Evolutionary conservation across 2,797 vertebrate species (phyloP).

Genomic region (Rachycentron canadum): DNA sequence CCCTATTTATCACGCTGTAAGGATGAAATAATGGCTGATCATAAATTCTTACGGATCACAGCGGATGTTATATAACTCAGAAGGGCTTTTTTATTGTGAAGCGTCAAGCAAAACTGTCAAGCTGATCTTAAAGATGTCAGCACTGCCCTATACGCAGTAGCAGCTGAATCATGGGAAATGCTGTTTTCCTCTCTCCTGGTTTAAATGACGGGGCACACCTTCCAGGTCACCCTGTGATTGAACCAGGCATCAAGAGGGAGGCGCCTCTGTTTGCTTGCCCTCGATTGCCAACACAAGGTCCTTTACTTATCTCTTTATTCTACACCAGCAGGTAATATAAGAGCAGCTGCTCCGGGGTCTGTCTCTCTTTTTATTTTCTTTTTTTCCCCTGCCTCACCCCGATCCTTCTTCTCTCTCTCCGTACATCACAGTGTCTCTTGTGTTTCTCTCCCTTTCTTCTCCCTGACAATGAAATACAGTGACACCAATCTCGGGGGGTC

Average conservation of each 20-base stretch:
- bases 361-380: constrained; percentile 41
- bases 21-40: constrained; percentile 65
- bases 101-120: constrained; percentile 56
- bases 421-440: constrained; percentile 55
- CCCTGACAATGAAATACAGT: constrained; percentile 84
- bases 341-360: constrained; percentile 65
- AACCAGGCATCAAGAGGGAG: constrained; percentile 42
- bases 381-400: constrained; percentile 27
- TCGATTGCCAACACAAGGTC: constrained; percentile 29
- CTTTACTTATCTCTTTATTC: constrained; percentile 13
- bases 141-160: constrained; percentile 1
- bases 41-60: constrained; percentile 64
- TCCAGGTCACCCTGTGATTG: constrained; percentile 48
- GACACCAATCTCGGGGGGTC: constrained; percentile 84
- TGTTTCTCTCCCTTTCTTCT: constrained; percentile 69
- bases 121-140: constrained; percentile 61
- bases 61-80: constrained; percentile 57
- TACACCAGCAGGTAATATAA: constrained; percentile 63
- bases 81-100: constrained; percentile 56
- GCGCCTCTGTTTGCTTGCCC: constrained; percentile 60
- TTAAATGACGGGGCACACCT: constrained; percentile 53
- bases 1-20: constrained; percentile 55
- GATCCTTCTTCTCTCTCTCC: constrained; percentile 42
- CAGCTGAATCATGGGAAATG: constrained; percentile 67
- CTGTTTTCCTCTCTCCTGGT: constrained; percentile 36